phyloP scores from a whole-genome alignment of 2,888 invertebrate species.

The Silvanus unidentatus region DNA sequence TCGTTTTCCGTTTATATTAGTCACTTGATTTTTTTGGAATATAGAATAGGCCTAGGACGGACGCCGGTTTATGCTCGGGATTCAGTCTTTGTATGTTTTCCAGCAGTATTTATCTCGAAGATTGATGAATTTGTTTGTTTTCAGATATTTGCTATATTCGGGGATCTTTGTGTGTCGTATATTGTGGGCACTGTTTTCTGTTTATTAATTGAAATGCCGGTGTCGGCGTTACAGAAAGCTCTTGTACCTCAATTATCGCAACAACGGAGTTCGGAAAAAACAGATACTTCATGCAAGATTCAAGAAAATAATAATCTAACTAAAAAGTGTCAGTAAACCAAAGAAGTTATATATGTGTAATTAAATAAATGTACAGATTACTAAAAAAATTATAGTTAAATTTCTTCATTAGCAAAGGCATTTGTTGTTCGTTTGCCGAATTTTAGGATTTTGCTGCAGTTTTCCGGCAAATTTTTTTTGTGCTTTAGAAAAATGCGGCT shows the following conservation, averaged over 20 bases:
- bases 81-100: conserved; percentile 24
- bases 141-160: conserved; percentile 8
- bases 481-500: no score
- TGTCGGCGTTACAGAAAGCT: conserved; percentile 26
- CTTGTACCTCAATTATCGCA: conserved; percentile 4
- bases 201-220: conserved; percentile 28
- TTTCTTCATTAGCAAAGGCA: no score
- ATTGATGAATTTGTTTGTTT: conserved; percentile 1
- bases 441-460: no score
- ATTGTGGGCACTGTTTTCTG: conserved; percentile 17
- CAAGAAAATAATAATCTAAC: no score
- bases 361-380: no score
- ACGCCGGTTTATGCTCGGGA: conserved; percentile 17
- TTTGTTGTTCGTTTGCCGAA: no score
- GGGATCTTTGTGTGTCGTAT: conserved; percentile 20
- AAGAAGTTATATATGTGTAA: no score
- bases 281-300: no score
- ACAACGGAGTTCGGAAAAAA: no score
- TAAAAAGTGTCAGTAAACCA: no score
- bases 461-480: no score
- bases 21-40: conserved; percentile 19
- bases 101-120: conserved; percentile 18
- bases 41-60: conserved; percentile 22
- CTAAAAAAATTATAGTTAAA: no score
- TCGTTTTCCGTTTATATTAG: conserved; percentile 9